Evolutionary conservation across 2,888 invertebrate species (phyloP), one percentile per base, ranked within the genome.

Genomic region (Pterostichus madidus): DNA sequence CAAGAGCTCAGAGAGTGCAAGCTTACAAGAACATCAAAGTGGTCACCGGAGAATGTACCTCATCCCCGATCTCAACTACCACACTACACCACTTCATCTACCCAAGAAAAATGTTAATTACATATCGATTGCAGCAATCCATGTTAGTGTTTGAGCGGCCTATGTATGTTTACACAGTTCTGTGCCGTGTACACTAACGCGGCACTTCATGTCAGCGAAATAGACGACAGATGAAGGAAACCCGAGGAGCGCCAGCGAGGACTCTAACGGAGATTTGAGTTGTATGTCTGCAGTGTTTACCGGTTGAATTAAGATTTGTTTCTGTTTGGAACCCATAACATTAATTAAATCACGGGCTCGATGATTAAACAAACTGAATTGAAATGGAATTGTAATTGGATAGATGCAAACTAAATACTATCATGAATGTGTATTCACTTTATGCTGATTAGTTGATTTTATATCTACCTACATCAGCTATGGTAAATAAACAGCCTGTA

Each of bases 261-360:
- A 13, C 17, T 24, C 1, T 24, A 24, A 24, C 24, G 24, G 24
- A 24, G 24, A 24, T 24, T 24, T 10, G 56, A 56, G 56, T 17
- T 56, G 15, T 39, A 39, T 56, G 44, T 46, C 53, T 52, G 39
- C 53, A 15, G 15, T 81, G 81, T 81, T 81, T 81, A 59, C 81
- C 56, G 49, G 32, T 24, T 56, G 59, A 81, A 81, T 81, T 81
- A 75, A 75, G 81, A 81, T 81, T 81, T 81, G 61, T 81, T 80
- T 46, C 59, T 35, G 49, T 68, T 80, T 46, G 81, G 32, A 81
- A 81, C 75, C 81, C 46, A 81, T 81, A 75, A 81, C 81, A 75
- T 81, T 81, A 81, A 81, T 81, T 81, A 81, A 81, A 75, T 61
- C 75, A 81, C 59, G 71, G 46, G 10, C 35, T n/a, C 17, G 71